Percentiles rank a stretch among this genome's conserved stretches.
These are phyloP conservation scores for Acanthiza pusilla DNA, from an alignment of 2,797 vertebrate species.

Conservation along the genomic window DNA sequence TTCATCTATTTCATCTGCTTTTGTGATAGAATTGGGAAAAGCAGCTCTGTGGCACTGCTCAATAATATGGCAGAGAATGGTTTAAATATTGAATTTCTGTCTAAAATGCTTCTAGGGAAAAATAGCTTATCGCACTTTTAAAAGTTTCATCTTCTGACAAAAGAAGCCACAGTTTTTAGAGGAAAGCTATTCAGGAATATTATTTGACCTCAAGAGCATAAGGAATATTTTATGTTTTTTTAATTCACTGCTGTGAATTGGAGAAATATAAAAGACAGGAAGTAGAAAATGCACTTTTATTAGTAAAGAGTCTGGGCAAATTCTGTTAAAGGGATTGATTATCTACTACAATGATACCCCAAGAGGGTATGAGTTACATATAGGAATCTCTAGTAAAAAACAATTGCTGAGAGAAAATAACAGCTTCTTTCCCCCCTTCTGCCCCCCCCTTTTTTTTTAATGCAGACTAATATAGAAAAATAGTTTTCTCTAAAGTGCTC, in stretches of 20 bases:
- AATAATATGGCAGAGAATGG: neutral
- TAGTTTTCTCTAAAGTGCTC: neutral
- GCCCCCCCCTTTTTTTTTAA: neutral
- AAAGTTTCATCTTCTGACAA: neutral
- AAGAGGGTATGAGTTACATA: neutral
- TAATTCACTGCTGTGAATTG: neutral
- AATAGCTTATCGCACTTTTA: neutral
- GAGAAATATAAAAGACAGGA: neutral
- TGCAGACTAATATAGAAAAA: neutral
- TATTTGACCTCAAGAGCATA: neutral
- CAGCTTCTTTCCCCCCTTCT: fast-evolving
- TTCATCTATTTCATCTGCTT: neutral
- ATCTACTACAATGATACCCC: neutral
- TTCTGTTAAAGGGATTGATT: neutral
- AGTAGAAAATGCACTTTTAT: neutral
- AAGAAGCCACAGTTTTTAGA: neutral
- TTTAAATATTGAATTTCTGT: neutral
- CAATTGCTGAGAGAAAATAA: neutral
- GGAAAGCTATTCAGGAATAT: neutral
- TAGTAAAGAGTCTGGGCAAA: neutral
- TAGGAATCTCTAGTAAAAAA: neutral
- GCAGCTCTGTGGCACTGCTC: neutral
- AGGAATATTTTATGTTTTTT: neutral
- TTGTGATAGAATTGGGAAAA: neutral
- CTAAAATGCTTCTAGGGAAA: neutral